Conservation (phyloP, 2,113 vertebrate genomes). For the Microcebus lehilahytsara region DNA sequence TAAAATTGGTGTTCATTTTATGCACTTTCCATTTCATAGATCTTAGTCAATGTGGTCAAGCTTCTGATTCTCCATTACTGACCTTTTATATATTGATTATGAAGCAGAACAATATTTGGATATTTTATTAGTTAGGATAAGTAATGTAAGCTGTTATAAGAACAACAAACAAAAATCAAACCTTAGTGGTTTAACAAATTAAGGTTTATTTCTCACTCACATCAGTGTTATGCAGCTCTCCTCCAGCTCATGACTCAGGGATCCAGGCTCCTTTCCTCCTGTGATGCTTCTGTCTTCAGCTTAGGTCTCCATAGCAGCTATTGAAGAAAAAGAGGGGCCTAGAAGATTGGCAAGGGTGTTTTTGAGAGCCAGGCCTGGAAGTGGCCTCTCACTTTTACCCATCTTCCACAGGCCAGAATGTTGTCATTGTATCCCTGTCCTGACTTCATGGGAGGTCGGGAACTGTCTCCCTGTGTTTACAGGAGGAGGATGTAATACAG, state of each 20-base stretch:
- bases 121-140: constrained; percentile 12
- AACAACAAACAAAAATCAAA: not conserved
- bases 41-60: not conserved
- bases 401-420: not conserved
- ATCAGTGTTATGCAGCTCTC: not conserved
- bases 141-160: not conserved
- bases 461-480: not conserved
- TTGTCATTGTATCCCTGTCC: not conserved
- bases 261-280: not conserved
- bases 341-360: not conserved
- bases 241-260: not conserved
- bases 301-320: not conserved
- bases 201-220: not conserved
- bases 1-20: not conserved
- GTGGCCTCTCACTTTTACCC: not conserved
- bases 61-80: not conserved
- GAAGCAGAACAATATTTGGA: not conserved
- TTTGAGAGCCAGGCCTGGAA: not conserved
- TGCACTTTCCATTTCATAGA: not conserved
- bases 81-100: not conserved
- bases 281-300: not conserved
- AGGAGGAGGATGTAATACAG: not conserved
- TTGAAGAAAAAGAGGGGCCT: not conserved
- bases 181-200: not conserved
- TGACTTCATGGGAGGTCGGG: not conserved